A percentile compares a stretch with the other conserved stretches of the same genome.
These are phyloP conservation scores for Trididemnum miniatum DNA, from an alignment of 23 tunicate genomes.

Conservation along the genomic window DNA sequence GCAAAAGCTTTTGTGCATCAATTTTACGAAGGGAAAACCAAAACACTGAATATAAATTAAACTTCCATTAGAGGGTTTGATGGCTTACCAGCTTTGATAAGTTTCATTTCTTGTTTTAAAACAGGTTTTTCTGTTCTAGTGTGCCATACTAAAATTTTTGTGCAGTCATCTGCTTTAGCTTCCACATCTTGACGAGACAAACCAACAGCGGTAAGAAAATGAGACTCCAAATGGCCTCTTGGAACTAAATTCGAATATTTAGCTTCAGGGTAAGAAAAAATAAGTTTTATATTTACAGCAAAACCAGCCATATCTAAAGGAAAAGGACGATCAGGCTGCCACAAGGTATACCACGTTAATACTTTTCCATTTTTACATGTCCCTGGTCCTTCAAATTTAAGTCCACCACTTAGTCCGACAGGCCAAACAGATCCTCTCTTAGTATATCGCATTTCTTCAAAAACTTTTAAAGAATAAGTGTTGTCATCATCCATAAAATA, in stretches of 20 bases:
- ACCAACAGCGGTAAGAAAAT: slow-evolving; percentile 71
- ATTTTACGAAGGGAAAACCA: not conserved
- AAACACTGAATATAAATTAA: not conserved
- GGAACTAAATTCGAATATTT: slow-evolving; percentile 64
- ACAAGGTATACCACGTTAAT: slow-evolving; percentile 74
- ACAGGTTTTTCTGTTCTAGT: slow-evolving; percentile 97
- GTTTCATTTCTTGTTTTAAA: slow-evolving; percentile 79
- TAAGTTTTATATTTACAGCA: slow-evolving; percentile 71
- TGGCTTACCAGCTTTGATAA: slow-evolving; percentile 66
- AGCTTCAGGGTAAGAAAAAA: slow-evolving; percentile 51
- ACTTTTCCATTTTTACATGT: slow-evolving; percentile 74
- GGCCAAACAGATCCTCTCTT: slow-evolving; percentile 81
- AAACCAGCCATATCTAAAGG: slow-evolving; percentile 99
- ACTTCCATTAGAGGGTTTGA: slow-evolving; percentile 87
- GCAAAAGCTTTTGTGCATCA: too few relatives aligned
- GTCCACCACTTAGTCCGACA: slow-evolving; percentile 84
- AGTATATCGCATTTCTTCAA: slow-evolving; percentile 87
- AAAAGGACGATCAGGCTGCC: slow-evolving; percentile 96
- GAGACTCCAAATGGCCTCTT: slow-evolving; percentile 83
- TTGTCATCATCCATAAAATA: slow-evolving; percentile 98
- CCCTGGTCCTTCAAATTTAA: slow-evolving; percentile 92
- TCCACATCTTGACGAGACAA: slow-evolving; percentile 50
- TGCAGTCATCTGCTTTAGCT: slow-evolving; percentile 77
- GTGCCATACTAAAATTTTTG: slow-evolving; percentile 91
- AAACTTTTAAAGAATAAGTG: slow-evolving; percentile 72